A percentile compares a stretch with the other conserved stretches of the same genome.
These are phyloP conservation scores for Volucella inflata DNA, from an alignment of 2,888 invertebrate genomes.

Conservation along the genomic window DNA sequence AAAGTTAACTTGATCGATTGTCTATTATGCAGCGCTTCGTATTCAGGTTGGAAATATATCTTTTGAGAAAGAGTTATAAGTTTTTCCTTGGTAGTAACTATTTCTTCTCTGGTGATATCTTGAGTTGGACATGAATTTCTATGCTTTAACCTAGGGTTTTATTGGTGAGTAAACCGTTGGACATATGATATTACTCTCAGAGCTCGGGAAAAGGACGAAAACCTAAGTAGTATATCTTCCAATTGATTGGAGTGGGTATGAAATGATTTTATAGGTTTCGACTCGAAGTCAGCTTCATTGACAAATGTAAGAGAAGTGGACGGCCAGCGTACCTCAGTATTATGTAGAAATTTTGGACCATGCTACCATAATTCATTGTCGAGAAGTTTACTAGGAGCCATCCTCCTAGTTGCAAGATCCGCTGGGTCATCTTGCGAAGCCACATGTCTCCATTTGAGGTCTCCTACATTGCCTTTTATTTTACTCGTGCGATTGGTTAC, in stretches of 20 bases:
- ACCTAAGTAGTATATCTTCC: too few relatives aligned
- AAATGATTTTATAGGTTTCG: constrained; percentile 24
- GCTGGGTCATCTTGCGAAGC: constrained; percentile 55
- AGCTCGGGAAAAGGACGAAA: too few relatives aligned
- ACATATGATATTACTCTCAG: constrained; percentile 48
- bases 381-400: constrained; percentile 45
- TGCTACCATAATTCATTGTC: too few relatives aligned
- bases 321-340: neutral
- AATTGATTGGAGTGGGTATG: too few relatives aligned
- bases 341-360: constrained; percentile 33
- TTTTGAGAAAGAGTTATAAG: too few relatives aligned
- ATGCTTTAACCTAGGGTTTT: neutral
- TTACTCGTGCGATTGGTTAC: constrained; percentile 54
- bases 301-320: neutral
- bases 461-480: constrained; percentile 22
- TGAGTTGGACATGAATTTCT: neutral
- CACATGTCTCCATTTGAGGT: constrained; percentile 57
- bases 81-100: neutral
- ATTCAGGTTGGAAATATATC: too few relatives aligned
- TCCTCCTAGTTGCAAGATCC: constrained; percentile 61
- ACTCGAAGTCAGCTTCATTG: constrained; percentile 30
- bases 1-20: constrained; percentile 20
- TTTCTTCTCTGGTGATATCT: constrained; percentile 6
- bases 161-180: too few relatives aligned
- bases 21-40: too few relatives aligned